Conservation (phyloP, 2,113 vertebrate species). For the Euleptes europaea region DNA sequence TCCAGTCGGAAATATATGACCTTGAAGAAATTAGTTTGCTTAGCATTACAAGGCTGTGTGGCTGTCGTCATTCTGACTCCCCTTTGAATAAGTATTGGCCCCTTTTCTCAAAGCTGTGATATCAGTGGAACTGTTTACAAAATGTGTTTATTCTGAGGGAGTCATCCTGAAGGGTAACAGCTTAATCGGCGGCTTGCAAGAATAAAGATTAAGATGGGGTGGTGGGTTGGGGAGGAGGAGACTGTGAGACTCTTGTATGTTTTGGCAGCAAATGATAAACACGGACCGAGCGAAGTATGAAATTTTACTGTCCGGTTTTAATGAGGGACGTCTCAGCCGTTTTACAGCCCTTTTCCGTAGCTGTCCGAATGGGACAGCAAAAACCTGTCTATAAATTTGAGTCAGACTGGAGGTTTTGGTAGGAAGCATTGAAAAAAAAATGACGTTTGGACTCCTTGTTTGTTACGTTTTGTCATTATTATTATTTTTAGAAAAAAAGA, state of each 20-base stretch:
- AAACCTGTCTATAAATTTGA: conserved; percentile 38
- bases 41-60: neutral
- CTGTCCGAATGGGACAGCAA: conserved; percentile 48
- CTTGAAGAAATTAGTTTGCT: accelerated
- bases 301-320: conserved; percentile 64
- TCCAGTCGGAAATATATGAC: conserved; percentile 10
- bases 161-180: conserved; percentile 55
- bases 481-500: conserved; percentile 35
- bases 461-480: neutral
- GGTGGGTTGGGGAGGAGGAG: conserved; percentile 26
- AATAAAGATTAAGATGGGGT: conserved; percentile 57
- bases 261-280: conserved; percentile 70
- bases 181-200: conserved; percentile 54
- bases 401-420: neutral
- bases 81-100: conserved; percentile 48
- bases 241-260: conserved; percentile 52
- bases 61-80: conserved; percentile 17
- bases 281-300: conserved; percentile 52
- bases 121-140: conserved; percentile 34
- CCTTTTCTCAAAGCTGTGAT: conserved; percentile 45
- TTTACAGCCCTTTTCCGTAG: conserved; percentile 47
- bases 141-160: conserved; percentile 63
- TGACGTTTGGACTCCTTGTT: neutral
- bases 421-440: conserved; percentile 16
- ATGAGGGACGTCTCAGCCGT: conserved; percentile 51